Percentiles rank a stretch among this genome's conserved stretches.
Evolutionary conservation across 2,113 vertebrate genomes (phyloP).

Genomic region (Tylochromis polylepis): DNA sequence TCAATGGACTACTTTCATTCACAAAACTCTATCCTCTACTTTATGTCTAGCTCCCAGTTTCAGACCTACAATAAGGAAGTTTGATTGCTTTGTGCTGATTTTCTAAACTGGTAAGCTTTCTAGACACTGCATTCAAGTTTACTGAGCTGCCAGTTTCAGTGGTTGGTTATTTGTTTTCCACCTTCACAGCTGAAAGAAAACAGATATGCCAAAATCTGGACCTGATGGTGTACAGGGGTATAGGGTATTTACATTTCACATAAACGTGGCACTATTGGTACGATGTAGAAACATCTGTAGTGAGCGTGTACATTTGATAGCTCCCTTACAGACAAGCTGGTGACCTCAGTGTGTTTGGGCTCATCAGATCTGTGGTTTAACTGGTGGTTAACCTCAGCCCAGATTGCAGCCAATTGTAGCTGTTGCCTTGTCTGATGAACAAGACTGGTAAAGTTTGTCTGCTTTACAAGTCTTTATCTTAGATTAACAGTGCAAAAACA

Average conservation of each 20-base stretch:
- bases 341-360: neutral
- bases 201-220: slow-evolving; percentile 14
- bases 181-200: neutral
- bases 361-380: neutral
- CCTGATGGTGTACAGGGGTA: neutral
- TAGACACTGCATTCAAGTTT: neutral
- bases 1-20: neutral
- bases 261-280: neutral
- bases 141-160: neutral
- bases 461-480: neutral
- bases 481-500: neutral
- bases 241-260: neutral
- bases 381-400: slow-evolving; percentile 30
- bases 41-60: neutral
- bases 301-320: neutral
- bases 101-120: neutral
- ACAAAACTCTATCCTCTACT: neutral
- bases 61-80: neutral
- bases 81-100: neutral
- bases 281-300: slow-evolving; percentile 8
- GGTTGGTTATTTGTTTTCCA: neutral
- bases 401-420: neutral
- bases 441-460: neutral
- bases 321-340: neutral
- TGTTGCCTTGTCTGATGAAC: neutral